Percentiles rank a stretch among this genome's conserved stretches.
These are phyloP conservation scores for Eristalis tenax DNA, from an alignment of 2,888 invertebrate species.

Conservation along the genomic window DNA sequence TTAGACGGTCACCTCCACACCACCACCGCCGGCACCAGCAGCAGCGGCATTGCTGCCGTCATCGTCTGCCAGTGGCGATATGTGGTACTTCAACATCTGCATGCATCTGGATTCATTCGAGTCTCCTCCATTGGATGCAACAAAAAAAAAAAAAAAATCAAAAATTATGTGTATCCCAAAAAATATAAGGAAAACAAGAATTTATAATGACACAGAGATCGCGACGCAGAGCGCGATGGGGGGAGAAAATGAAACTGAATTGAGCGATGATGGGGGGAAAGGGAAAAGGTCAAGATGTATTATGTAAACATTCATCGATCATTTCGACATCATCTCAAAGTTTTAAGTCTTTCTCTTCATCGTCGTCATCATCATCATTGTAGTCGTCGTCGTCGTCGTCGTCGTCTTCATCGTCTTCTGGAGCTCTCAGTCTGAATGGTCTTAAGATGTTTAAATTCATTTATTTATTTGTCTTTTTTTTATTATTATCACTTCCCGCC, in stretches of 20 bases:
- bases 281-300: conserved; percentile 69
- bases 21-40: neutral
- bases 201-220: conserved; percentile 35
- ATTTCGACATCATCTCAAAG: conserved; percentile 63
- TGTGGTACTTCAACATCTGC: conserved; percentile 44
- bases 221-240: neutral
- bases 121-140: conserved; percentile 41
- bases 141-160: conserved; percentile 26
- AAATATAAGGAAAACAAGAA: conserved; percentile 36
- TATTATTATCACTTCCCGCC: conserved; percentile 34
- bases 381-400: neutral
- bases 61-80: conserved; percentile 8
- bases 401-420: neutral
- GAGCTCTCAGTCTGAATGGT: neutral
- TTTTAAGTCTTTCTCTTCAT: conserved; percentile 29
- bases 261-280: conserved; percentile 18
- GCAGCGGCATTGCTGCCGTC: neutral
- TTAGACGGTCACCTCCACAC: conserved; percentile 32
- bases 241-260: neutral
- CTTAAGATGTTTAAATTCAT: conserved; percentile 1
- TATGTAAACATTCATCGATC: conserved; percentile 71
- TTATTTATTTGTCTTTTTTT: conserved; percentile 9
- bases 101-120: conserved; percentile 49
- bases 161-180: conserved; percentile 10
- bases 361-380: neutral